Base-by-base conservation (phyloP, 2,113 vertebrate species). In the Stigmatopora argus region DNA sequence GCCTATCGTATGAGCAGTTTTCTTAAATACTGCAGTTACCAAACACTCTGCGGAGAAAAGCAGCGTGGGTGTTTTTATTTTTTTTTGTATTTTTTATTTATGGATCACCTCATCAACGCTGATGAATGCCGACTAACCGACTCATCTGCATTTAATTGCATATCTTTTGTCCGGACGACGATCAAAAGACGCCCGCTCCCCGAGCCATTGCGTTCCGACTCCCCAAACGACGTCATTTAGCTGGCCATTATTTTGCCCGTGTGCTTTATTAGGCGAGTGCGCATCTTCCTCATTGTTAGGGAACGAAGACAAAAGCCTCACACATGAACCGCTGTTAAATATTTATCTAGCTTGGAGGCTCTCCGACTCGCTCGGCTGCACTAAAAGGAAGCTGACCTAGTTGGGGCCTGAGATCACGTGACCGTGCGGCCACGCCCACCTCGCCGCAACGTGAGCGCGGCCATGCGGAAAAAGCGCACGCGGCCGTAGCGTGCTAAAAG, bases 321-420 rank as follows among this genome's bases (percentile, higher is more conserved):
- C 53, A 31, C 53, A 31, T 56, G 53, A 56, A 56, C 31, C 14
- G 53, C 63, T 66, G 52, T 85, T 88, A 75, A 88, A 91, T 90
- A 90, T 90, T 85, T 80, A 91, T 89, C 65, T 19, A 62, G 84
- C 82, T 78, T 79, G 63, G 62, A 79, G 82, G 58, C 72, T 83
- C 31, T 34, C 58, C 14, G 23, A 5, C 77, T 83, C 67, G 75
- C 83, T 85, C 17, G 74, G 76, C 81, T 86, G 81, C 85, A 82
- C 85, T 88, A 83, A 88, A 84, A 75, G 72, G 78, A 87, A 85
- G 85, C 84, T 88, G 89, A 89, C 89, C 89, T 85, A 90, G 82
- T 88, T 90, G 87, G 79, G 52, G 77, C 75, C 81, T 31, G 23
- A 77, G 71, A 78, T 78, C 79, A 74, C 78, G 78, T 76, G 85